Conservation (phyloP, 2,888 invertebrate genomes). For the Odontocolon sp. region DNA sequence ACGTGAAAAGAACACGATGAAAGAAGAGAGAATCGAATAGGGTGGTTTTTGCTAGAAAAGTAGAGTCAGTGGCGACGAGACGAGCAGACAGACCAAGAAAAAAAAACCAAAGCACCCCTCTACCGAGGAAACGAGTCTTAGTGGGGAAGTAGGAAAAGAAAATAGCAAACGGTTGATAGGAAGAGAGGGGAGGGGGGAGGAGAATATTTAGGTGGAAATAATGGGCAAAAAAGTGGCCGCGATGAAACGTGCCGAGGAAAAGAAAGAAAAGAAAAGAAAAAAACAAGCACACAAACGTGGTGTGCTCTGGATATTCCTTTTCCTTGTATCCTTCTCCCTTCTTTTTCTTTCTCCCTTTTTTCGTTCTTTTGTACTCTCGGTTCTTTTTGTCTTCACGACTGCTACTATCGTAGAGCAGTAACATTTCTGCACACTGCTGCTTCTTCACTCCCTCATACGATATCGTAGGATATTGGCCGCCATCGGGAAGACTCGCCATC, state of each 20-base stretch:
- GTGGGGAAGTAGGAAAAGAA: slow-evolving; percentile 10
- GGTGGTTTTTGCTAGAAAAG: background rate
- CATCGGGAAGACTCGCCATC: slow-evolving; percentile 35
- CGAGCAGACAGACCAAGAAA: slow-evolving; percentile 6
- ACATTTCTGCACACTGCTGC: slow-evolving; percentile 7
- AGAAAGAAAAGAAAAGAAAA: slow-evolving; percentile 17
- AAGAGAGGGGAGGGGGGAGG: slow-evolving; percentile 2
- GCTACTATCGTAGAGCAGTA: slow-evolving; percentile 8
- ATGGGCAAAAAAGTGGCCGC: slow-evolving; percentile 54
- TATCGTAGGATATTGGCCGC: slow-evolving; percentile 36
- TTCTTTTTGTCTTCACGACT: slow-evolving; percentile 35
- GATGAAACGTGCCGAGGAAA: slow-evolving; percentile 33
- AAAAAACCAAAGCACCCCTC: background rate
- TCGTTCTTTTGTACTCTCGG: slow-evolving; percentile 15
- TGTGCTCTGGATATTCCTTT: slow-evolving; percentile 37
- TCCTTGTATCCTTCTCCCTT: background rate
- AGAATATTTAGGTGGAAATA: slow-evolving; percentile 55
- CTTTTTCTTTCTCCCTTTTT: slow-evolving; percentile 7
- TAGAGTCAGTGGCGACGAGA: slow-evolving; percentile 16
- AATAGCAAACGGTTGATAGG: slow-evolving; percentile 11
- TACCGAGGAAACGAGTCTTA: background rate
- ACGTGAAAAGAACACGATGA: background rate
- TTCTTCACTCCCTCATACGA: background rate
- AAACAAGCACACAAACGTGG: slow-evolving; percentile 37
- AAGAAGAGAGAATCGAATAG: background rate